A percentile compares a stretch with the other conserved stretches of the same genome.
These are phyloP conservation scores for Anarsia innoxiella DNA, from an alignment of 2,888 invertebrate genomes.

Conservation along the genomic window DNA sequence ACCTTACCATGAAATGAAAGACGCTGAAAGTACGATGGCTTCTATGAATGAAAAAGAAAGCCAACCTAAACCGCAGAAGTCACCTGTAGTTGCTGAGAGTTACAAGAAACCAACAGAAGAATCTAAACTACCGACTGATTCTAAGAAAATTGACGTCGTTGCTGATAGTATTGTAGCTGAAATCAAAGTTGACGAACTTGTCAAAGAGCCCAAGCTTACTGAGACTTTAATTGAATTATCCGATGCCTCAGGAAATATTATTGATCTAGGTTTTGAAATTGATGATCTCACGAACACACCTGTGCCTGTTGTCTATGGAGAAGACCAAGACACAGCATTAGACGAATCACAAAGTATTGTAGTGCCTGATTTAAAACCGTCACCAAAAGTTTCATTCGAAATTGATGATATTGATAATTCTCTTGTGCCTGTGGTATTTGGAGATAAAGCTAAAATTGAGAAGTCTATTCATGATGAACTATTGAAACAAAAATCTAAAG, in stretches of 20 bases:
- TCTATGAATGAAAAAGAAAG: too few relatives aligned
- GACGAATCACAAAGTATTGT: neutral
- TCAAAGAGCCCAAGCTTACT: conserved; percentile 8
- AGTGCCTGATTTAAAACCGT: neutral
- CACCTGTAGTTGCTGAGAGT: too few relatives aligned
- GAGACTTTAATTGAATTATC: conserved; percentile 12
- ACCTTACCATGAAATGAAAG: conserved; percentile 39
- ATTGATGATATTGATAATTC: conserved; percentile 36
- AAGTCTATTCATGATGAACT: conserved; percentile 25
- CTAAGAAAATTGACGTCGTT: neutral
- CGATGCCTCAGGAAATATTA: conserved; percentile 6
- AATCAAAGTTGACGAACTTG: conserved; percentile 2
- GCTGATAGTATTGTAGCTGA: conserved; percentile 1
- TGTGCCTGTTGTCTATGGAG: conserved; percentile 31
- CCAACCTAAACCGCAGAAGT: too few relatives aligned
- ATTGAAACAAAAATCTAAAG: conserved; percentile 10
- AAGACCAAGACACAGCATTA: neutral
- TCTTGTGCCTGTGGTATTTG: conserved; percentile 46
- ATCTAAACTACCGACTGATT: conserved; percentile 3
- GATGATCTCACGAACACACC: conserved; percentile 40
- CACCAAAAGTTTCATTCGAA: conserved; percentile 20
- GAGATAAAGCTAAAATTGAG: conserved; percentile 32
- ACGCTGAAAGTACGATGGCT: conserved; percentile 32
- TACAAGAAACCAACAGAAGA: neutral
- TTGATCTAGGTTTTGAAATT: conserved; percentile 36